Evolutionary conservation across 1,140 invertebrate genomes (phyloP).

Genomic region (Ips typographus): DNA sequence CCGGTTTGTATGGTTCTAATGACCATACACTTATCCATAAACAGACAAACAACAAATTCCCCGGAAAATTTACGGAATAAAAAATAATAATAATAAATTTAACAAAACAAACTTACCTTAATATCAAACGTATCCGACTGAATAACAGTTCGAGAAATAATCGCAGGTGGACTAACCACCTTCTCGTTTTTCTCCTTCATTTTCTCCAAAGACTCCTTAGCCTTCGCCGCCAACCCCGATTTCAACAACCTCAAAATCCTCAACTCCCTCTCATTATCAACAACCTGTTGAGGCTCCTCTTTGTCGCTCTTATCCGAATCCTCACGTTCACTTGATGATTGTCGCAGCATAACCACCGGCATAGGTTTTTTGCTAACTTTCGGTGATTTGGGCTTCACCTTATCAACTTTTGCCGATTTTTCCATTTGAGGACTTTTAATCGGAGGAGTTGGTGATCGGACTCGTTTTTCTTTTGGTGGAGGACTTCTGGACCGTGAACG

Average conservation of each 20-base stretch:
- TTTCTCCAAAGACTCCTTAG: slow-evolving; percentile 58
- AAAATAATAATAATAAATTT: too few relatives aligned
- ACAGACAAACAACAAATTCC: too few relatives aligned
- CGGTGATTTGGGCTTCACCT: slow-evolving; percentile 27
- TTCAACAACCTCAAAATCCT: slow-evolving; percentile 65
- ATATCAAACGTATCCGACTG: slow-evolving; percentile 47
- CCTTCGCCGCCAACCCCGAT: slow-evolving; percentile 64
- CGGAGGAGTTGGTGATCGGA: not conserved
- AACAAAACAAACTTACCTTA: slow-evolving; percentile 28
- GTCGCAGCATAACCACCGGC: slow-evolving; percentile 62
- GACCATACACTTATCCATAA: too few relatives aligned
- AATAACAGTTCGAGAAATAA: slow-evolving; percentile 29
- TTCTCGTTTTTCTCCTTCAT: slow-evolving; percentile 49
- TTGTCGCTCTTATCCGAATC: slow-evolving; percentile 58
- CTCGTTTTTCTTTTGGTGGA: not conserved
- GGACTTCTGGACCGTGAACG: slow-evolving; percentile 26
- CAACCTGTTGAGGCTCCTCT: slow-evolving; percentile 51
- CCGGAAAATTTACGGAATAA: too few relatives aligned
- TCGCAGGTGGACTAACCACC: slow-evolving; percentile 30
- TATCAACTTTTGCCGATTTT: slow-evolving; percentile 27
- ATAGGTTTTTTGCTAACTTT: slow-evolving; percentile 49
- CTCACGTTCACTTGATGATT: slow-evolving; percentile 63
- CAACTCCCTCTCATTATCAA: slow-evolving; percentile 55
- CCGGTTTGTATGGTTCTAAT: too few relatives aligned
- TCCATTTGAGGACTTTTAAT: slow-evolving; percentile 31